These are phyloP conservation scores for Hesperophylax magnus DNA, from an alignment of 1,140 invertebrate species.

Conservation along the genomic window DNA sequence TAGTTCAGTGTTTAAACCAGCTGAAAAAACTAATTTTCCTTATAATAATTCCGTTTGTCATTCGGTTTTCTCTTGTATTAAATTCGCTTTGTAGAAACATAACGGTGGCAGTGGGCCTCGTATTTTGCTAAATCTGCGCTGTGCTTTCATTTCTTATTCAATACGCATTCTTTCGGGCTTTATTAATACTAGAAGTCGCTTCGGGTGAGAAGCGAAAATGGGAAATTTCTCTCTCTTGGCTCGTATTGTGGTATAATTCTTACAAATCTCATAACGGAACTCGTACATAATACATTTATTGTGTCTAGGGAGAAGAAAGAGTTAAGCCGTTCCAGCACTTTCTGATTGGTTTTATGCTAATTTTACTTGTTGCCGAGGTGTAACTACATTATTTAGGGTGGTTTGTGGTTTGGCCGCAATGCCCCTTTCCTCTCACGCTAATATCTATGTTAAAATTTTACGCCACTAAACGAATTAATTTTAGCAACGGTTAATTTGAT, in stretches of 20 bases:
- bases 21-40: too few species aligned
- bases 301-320: background rate
- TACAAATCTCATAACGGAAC: constrained; percentile 7
- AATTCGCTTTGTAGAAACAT: too few species aligned
- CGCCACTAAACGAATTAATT: too few species aligned
- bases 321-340: constrained; percentile 23
- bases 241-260: background rate
- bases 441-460: too few species aligned
- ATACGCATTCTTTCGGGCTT: background rate
- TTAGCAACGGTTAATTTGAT: too few species aligned
- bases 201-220: background rate
- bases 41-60: too few species aligned
- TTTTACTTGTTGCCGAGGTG: constrained; percentile 25
- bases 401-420: too few species aligned
- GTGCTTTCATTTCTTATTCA: constrained; percentile 3
- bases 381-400: too few species aligned
- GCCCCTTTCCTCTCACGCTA: too few species aligned
- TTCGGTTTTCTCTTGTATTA: too few species aligned
- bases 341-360: constrained; percentile 53
- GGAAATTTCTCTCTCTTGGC: background rate
- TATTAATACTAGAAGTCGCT: constrained; percentile 4
- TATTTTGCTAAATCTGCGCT: background rate
- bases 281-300: constrained; percentile 16
- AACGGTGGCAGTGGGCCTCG: too few species aligned
- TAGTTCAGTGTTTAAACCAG: too few species aligned